Conservation (phyloP, 2,797 vertebrate genomes). For the Sebastes glaucus region DNA sequence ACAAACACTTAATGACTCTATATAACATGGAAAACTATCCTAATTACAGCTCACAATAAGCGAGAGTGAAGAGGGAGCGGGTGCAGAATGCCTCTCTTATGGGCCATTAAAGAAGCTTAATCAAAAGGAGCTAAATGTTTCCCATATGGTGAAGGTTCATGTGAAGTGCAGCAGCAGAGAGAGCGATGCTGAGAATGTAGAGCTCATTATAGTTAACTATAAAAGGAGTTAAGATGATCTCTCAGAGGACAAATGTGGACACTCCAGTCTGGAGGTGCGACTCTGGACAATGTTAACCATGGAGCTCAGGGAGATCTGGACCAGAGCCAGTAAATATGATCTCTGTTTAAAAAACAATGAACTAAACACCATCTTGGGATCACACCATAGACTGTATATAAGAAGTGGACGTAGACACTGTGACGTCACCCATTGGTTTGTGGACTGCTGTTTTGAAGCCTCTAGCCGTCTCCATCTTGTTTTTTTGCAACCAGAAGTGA, state of each 20-base stretch:
- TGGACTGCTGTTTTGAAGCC: no score
- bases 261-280: neutral
- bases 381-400: no score
- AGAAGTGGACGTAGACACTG: neutral
- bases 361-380: no score
- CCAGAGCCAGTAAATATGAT: neutral
- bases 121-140: conserved; percentile 24
- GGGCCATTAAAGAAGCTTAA: conserved; percentile 14
- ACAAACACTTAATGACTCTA: neutral
- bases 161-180: conserved; percentile 6
- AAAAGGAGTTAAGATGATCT: neutral
- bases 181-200: neutral
- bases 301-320: neutral
- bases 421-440: no score
- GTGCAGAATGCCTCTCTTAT: conserved; percentile 3
- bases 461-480: no score
- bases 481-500: no score
- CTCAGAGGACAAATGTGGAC: conserved; percentile 1
- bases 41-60: conserved; percentile 17
- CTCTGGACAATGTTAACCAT: neutral
- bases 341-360: neutral
- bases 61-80: conserved; percentile 1
- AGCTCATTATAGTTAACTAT: conserved; percentile 9
- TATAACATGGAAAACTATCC: conserved; percentile 10
- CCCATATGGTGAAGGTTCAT: conserved; percentile 12